Conservation (phyloP, 2,113 vertebrate species). For the Mastomys natalensis region DNA sequence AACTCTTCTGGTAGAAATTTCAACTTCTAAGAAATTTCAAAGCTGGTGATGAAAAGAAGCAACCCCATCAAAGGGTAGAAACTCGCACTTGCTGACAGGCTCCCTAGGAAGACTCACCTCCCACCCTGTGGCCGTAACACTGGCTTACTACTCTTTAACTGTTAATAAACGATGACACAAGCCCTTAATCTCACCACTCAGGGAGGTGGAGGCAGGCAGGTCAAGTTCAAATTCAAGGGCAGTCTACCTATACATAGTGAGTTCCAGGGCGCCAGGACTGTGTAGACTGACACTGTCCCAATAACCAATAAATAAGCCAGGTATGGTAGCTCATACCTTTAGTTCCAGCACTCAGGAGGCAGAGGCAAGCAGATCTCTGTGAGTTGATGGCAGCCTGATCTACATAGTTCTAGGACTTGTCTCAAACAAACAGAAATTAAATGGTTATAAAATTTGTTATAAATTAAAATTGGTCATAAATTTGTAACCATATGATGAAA, state of each 20-base stretch:
- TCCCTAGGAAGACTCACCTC: not conserved
- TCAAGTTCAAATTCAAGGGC: not conserved
- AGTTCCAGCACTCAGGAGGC: not conserved
- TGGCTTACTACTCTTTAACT: not conserved
- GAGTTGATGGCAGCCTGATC: not conserved
- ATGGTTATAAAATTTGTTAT: no score
- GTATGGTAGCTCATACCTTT: not conserved
- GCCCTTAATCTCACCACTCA: not conserved
- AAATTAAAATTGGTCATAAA: no score
- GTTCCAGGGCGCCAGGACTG: not conserved
- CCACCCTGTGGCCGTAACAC: not conserved
- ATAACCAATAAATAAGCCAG: not conserved
- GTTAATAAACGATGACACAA: no score
- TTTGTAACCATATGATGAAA: not conserved
- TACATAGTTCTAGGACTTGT: not conserved
- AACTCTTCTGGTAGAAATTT: conserved; percentile 18
- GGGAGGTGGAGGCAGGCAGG: not conserved
- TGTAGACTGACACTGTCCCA: not conserved
- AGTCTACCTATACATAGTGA: not conserved
- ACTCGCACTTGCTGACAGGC: not conserved
- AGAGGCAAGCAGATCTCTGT: not conserved
- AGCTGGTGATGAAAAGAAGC: not conserved
- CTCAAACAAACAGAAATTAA: not conserved
- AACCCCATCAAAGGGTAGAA: not conserved
- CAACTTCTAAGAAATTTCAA: conserved; percentile 17